phyloP scores from a whole-genome alignment of 2,888 invertebrate species.

The Agonopterix alstromeriana region DNA sequence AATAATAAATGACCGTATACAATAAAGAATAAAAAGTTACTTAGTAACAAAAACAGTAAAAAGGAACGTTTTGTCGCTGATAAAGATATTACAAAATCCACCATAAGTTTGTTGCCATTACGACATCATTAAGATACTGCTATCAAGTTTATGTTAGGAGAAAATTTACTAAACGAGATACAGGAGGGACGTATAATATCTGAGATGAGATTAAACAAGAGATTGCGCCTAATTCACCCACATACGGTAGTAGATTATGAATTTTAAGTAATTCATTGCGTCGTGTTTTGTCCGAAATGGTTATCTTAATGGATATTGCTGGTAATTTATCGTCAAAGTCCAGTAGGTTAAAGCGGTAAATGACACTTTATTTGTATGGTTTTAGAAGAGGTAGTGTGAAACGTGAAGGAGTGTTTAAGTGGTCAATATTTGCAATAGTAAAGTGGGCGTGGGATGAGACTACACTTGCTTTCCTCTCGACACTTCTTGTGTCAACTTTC shows the following conservation, averaged over 20 bases:
- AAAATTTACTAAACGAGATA: constrained; percentile 48
- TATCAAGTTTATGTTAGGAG: constrained; percentile 48
- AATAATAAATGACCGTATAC: background rate
- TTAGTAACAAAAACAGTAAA: constrained; percentile 2
- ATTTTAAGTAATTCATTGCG: constrained; percentile 42
- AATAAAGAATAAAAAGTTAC: background rate
- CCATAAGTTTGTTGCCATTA: constrained; percentile 44
- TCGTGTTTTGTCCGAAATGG: constrained; percentile 39
- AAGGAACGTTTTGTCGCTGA: constrained; percentile 41
- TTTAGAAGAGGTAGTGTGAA: background rate
- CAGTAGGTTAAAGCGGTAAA: constrained; percentile 2
- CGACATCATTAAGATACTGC: constrained; percentile 53
- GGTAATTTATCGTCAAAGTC: constrained; percentile 10
- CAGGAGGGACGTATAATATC: constrained; percentile 23
- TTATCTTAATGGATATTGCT: constrained; percentile 46
- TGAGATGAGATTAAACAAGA: constrained; percentile 40
- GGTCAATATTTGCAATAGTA: background rate
- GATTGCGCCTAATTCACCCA: constrained; percentile 51
- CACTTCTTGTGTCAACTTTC: constrained; percentile 10
- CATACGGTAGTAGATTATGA: constrained; percentile 57
- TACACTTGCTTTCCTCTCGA: too few relatives aligned
- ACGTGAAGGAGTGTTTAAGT: background rate
- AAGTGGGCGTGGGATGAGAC: background rate
- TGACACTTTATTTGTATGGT: constrained; percentile 1
- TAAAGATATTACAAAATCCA: constrained; percentile 51